Evolutionary conservation across 2,113 vertebrate species (phyloP).

Genomic region (Lophius piscatorius): DNA sequence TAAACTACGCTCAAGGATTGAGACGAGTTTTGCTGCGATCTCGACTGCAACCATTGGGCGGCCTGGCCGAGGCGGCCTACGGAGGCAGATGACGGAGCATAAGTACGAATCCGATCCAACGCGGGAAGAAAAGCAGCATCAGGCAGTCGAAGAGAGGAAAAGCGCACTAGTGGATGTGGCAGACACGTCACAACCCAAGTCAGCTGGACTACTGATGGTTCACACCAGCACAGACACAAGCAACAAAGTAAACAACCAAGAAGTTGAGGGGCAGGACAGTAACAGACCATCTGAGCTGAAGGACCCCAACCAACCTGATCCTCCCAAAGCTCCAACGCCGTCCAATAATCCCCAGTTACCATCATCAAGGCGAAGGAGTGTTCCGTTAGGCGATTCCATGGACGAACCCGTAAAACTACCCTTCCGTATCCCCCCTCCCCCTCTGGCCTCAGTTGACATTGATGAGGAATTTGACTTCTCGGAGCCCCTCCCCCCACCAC

Average conservation of each 20-base stretch:
- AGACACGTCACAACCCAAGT: conserved; percentile 87
- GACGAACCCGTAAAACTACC: conserved; percentile 91
- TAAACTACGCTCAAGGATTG: conserved; percentile 89
- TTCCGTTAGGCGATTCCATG: conserved; percentile 85
- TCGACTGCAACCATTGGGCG: conserved; percentile 79
- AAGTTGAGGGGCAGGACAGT: conserved; percentile 70
- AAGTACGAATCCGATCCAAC: conserved; percentile 85
- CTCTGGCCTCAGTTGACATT: conserved; percentile 91
- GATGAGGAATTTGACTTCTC: conserved; percentile 96
- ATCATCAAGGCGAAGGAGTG: conserved; percentile 80
- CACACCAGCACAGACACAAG: conserved; percentile 84
- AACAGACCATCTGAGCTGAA: conserved; percentile 74
- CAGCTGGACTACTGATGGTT: conserved; percentile 93
- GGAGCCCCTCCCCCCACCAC: conserved; percentile 93
- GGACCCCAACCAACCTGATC: conserved; percentile 79
- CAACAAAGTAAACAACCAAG: conserved; percentile 58
- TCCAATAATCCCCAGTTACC: conserved; percentile 72
- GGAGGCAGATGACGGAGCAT: conserved; percentile 88
- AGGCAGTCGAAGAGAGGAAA: conserved; percentile 83
- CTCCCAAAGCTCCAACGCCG: conserved; percentile 68
- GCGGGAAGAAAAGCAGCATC: conserved; percentile 80
- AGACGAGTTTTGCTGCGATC: conserved; percentile 80
- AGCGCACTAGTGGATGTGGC: conserved; percentile 83
- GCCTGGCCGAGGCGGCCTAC: conserved; percentile 79
- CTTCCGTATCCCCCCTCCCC: conserved; percentile 93